phyloP scores from a whole-genome alignment of 2,113 vertebrate genomes.

The Takifugu bimaculatus region DNA sequence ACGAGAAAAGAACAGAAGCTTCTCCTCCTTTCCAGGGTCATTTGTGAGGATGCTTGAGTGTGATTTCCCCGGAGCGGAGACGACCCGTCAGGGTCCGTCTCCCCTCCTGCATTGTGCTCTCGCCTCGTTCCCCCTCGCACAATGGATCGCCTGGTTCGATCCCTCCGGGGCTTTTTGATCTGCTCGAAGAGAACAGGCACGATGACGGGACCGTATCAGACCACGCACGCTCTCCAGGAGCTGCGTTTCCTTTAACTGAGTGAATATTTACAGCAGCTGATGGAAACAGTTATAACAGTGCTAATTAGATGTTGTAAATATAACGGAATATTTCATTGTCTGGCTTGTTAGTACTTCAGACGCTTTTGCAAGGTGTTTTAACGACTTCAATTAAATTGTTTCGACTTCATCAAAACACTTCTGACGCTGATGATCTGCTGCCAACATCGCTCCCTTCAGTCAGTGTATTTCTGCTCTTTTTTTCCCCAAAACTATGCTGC shows the following conservation, averaged over 20 bases:
- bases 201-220: conserved; percentile 41
- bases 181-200: conserved; percentile 59
- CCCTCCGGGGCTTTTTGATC: conserved; percentile 60
- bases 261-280: too few relatives aligned
- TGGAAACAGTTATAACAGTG: too few relatives aligned
- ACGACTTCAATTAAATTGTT: too few relatives aligned
- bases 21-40: conserved; percentile 47
- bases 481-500: too few relatives aligned
- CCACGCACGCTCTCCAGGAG: conserved; percentile 49
- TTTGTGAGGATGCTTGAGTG: conserved; percentile 44
- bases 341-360: too few relatives aligned
- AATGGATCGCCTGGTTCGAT: conserved; percentile 52
- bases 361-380: too few relatives aligned
- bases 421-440: too few relatives aligned
- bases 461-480: too few relatives aligned
- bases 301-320: too few relatives aligned
- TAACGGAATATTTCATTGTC: too few relatives aligned
- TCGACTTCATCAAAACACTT: too few relatives aligned
- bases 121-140: conserved; percentile 35
- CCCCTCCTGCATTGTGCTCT: conserved; percentile 27
- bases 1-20: conserved; percentile 19
- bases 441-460: too few relatives aligned
- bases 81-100: conserved; percentile 48
- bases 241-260: conserved; percentile 50
- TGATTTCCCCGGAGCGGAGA: conserved; percentile 58